Percentiles rank a stretch among this genome's conserved stretches.
Conservation (phyloP, 2,888 invertebrate species). For the Bellardia bayeri region DNA sequence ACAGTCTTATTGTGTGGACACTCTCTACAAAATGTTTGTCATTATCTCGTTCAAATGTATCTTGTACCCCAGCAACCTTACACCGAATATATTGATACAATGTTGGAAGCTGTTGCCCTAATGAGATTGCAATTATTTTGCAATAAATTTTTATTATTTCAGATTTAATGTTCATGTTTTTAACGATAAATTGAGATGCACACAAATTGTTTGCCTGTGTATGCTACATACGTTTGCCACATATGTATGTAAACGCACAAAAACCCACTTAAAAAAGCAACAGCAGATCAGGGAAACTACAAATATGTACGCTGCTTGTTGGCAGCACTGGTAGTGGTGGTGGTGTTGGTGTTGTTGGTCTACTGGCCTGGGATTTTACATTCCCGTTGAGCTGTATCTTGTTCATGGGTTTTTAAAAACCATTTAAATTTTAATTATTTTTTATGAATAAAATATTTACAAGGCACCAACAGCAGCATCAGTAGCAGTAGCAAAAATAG, state of each 20-base stretch:
- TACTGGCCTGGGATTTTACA: background rate
- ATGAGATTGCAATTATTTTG: conserved; percentile 83
- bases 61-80: background rate
- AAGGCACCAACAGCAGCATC: conserved; percentile 2
- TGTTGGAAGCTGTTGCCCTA: conserved; percentile 75
- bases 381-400: background rate
- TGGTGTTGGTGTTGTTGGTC: background rate
- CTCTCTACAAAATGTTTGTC: conserved; percentile 39
- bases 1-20: background rate
- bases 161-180: conserved; percentile 78
- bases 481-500: background rate
- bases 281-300: background rate
- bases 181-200: conserved; percentile 69
- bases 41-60: conserved; percentile 41
- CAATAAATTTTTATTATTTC: conserved; percentile 82
- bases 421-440: conserved; percentile 73
- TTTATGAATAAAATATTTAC: conserved; percentile 48
- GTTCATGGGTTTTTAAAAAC: conserved; percentile 45
- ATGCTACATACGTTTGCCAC: background rate
- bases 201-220: conserved; percentile 23
- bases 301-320: background rate
- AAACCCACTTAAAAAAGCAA: conserved; percentile 48
- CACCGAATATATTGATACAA: background rate
- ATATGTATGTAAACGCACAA: background rate
- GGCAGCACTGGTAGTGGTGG: background rate